These are phyloP conservation scores for Pristionchus japonicus DNA, from an alignment of 2,888 invertebrate genomes.

Conservation along the genomic window DNA sequence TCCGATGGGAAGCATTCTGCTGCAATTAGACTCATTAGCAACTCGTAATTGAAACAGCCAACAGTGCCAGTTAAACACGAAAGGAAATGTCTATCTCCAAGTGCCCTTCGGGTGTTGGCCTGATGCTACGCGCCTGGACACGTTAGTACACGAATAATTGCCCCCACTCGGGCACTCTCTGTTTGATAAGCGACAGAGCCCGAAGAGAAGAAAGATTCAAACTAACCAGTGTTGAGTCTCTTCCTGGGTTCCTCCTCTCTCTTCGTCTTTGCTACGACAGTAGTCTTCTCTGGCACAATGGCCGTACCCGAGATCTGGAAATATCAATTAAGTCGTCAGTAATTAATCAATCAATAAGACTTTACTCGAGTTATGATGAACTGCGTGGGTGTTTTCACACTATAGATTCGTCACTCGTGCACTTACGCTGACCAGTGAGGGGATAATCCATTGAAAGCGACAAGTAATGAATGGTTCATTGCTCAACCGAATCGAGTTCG, in stretches of 20 bases:
- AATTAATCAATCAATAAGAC: not conserved
- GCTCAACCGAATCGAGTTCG: not conserved
- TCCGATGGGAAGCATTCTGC: not conserved
- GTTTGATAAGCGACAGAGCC: not conserved
- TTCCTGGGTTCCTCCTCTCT: not conserved
- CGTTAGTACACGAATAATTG: not conserved
- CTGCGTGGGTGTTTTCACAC: not conserved
- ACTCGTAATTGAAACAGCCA: not conserved
- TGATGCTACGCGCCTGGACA: not conserved
- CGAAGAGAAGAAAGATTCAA: not conserved
- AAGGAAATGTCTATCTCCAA: not conserved
- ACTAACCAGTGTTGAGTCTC: not conserved
- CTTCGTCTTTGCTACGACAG: not conserved
- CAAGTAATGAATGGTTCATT: not conserved
- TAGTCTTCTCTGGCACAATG: not conserved
- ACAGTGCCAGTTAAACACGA: not conserved
- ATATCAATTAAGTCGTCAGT: not conserved
- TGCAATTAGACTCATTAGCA: not conserved
- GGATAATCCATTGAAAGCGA: not conserved
- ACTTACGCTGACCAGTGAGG: not conserved
- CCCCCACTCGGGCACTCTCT: not conserved
- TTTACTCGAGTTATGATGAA: not conserved
- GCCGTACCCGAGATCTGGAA: not conserved
- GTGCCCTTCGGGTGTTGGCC: not conserved
- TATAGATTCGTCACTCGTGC: not conserved